These are phyloP conservation scores for Paracyclopina nana DNA, from an alignment of 1,140 invertebrate genomes.

Conservation along the genomic window DNA sequence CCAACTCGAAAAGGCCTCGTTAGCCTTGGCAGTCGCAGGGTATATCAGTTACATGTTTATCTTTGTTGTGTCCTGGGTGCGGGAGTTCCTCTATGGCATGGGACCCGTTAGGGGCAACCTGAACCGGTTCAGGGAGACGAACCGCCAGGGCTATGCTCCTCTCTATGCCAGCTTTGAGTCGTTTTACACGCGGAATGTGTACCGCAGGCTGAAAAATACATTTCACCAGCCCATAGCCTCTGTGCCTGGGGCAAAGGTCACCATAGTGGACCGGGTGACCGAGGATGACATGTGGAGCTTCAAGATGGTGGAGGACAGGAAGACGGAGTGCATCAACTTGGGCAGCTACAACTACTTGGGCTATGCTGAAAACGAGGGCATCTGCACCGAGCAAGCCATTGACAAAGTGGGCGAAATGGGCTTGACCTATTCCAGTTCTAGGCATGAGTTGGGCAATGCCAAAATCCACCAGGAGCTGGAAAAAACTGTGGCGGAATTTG, in stretches of 20 bases:
- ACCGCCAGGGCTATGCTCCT: constrained; percentile 54
- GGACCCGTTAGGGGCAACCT: constrained; percentile 7
- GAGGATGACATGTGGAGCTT: constrained; percentile 62
- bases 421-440: constrained; percentile 41
- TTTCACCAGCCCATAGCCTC: constrained; percentile 84
- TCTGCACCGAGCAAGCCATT: constrained; percentile 47
- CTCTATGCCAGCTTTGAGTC: constrained; percentile 79
- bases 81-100: neutral
- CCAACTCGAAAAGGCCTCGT: neutral
- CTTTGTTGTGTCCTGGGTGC: neutral
- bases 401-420: constrained; percentile 40
- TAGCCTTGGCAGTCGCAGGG: neutral
- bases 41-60: neutral
- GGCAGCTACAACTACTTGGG: constrained; percentile 86
- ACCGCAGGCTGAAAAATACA: constrained; percentile 70
- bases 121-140: constrained; percentile 19
- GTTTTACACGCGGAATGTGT: constrained; percentile 85
- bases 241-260: constrained; percentile 66
- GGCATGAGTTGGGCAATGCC: constrained; percentile 41
- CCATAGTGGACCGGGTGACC: constrained; percentile 60
- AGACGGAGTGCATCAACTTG: constrained; percentile 58
- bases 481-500: constrained; percentile 55
- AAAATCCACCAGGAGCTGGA: constrained; percentile 63
- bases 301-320: neutral
- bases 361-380: constrained; percentile 53